Evolutionary conservation across 2,113 vertebrate species (phyloP), one percentile per base, ranked within the genome.

Genomic region (Channa maculata): DNA sequence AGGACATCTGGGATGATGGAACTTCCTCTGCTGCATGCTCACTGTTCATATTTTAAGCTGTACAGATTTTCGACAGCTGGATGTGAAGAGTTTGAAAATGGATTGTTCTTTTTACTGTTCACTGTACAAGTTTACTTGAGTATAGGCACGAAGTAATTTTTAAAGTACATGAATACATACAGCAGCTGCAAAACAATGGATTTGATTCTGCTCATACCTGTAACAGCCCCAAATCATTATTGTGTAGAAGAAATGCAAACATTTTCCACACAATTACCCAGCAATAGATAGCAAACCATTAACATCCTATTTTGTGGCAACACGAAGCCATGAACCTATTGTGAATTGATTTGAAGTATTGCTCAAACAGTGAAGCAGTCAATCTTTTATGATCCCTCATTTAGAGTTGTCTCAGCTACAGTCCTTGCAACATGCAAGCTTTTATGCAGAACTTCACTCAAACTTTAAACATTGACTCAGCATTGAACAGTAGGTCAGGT

Each of bases 391-490:
- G 65, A 71, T 36, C 66, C 62, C 46, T 84, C 77, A 81, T 81
- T 80, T 62, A 62, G 63, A 77, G 72, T 89, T 54, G 8, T 45
- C 71, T 81, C 83, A 71, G 73, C 5, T 63, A 50, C 50, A 64
- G 75, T 73, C 81, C 33, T 3, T 55, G 51, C 33, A 90, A 77
- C 45, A 73, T 77, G 78, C 15, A 50, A 80, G 71, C 80, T 85
- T 81, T 70, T 53, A 75, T 70, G 65, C 66, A 71, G 86, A 79
- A 88, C 80, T 83, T 77, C 50, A 69, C 73, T 80, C 73, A 45
- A 74, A 83, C 24, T 68, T 81, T 75, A 86, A 86, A 81, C 83
- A 65, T 60, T 83, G 88, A 85, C 77, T 89, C 74, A 76, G 66
- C 80, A 72, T 46, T 70, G 68, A 85, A 72, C 68, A 61, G 57